These are phyloP conservation scores for Jaculus jaculus DNA, from an alignment of 2,113 vertebrate species.

Conservation along the genomic window DNA sequence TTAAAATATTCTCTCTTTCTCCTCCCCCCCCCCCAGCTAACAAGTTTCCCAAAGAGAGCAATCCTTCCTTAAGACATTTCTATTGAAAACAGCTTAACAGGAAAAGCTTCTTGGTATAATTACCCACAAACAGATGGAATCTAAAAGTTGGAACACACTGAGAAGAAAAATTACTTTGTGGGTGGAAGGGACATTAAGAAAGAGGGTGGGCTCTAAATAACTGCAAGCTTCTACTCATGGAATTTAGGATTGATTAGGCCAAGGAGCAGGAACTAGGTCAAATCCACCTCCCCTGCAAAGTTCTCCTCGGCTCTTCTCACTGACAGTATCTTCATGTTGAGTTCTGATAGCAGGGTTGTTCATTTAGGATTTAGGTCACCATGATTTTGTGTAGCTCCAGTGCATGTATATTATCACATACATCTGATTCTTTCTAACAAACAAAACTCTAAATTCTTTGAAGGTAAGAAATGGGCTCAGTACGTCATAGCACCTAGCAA, in stretches of 20 bases:
- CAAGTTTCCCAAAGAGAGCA: conserved; percentile 62
- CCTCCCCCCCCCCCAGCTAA: background rate
- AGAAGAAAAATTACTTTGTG: conserved; percentile 51
- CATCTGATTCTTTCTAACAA: background rate
- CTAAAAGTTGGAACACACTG: conserved; percentile 54
- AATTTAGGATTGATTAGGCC: conserved; percentile 37
- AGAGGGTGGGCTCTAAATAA: conserved; percentile 30
- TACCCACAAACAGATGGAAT: conserved; percentile 65
- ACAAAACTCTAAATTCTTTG: conserved; percentile 12
- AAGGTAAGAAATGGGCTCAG: background rate
- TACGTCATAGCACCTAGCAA: background rate
- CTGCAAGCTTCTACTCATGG: conserved; percentile 45
- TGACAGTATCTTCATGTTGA: conserved; percentile 2
- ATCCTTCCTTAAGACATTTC: conserved; percentile 48
- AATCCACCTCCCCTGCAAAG: background rate
- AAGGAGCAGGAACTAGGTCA: conserved; percentile 31
- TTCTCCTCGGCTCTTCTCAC: conserved; percentile 5
- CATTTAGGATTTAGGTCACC: background rate
- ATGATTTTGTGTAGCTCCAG: background rate
- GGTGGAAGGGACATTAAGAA: conserved; percentile 55
- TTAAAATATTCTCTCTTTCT: conserved; percentile 9
- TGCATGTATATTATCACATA: background rate
- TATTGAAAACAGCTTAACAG: conserved; percentile 71
- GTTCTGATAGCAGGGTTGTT: background rate
- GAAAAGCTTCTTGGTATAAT: conserved; percentile 66